Evolutionary conservation across 2,888 invertebrate species (phyloP).

Genomic region (Exocentrus adspersus): DNA sequence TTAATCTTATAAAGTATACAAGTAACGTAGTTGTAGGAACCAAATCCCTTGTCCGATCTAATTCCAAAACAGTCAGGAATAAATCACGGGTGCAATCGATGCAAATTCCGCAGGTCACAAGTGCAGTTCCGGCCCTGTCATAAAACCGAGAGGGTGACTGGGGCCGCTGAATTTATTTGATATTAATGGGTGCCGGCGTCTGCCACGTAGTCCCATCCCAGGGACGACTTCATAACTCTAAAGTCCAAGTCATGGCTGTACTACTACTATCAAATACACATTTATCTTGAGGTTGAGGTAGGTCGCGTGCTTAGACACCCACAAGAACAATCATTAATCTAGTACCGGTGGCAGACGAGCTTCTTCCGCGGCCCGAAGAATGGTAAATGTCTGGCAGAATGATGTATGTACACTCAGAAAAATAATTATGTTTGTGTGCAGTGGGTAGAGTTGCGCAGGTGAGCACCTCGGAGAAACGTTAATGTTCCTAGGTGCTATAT

Average conservation of each 20-base stretch:
- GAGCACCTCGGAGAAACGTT: too few species aligned
- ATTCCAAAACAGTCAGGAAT: too few species aligned
- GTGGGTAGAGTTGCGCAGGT: too few species aligned
- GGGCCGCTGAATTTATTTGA: slow-evolving; percentile 43
- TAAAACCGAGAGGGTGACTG: slow-evolving; percentile 5
- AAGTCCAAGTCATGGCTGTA: slow-evolving; percentile 51
- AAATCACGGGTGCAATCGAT: neutral
- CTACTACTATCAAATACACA: slow-evolving; percentile 53
- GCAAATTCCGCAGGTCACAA: neutral
- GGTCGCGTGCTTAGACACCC: slow-evolving; percentile 51
- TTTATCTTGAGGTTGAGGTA: slow-evolving; percentile 55
- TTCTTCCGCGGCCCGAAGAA: slow-evolving; percentile 31
- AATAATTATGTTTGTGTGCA: neutral
- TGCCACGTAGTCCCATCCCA: slow-evolving; percentile 44
- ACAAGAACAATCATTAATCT: slow-evolving; percentile 53
- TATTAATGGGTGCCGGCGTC: slow-evolving; percentile 47
- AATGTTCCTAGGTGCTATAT: too few species aligned
- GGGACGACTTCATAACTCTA: slow-evolving; percentile 51
- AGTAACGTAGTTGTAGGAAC: too few species aligned
- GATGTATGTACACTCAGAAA: neutral
- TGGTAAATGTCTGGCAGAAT: slow-evolving; percentile 29
- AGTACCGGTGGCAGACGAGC: slow-evolving; percentile 41
- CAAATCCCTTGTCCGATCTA: too few species aligned
- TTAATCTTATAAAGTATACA: too few species aligned
- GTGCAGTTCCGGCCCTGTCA: slow-evolving; percentile 10